Base-by-base conservation (phyloP, 2,113 vertebrate species). In the Ictalurus punctatus region DNA sequence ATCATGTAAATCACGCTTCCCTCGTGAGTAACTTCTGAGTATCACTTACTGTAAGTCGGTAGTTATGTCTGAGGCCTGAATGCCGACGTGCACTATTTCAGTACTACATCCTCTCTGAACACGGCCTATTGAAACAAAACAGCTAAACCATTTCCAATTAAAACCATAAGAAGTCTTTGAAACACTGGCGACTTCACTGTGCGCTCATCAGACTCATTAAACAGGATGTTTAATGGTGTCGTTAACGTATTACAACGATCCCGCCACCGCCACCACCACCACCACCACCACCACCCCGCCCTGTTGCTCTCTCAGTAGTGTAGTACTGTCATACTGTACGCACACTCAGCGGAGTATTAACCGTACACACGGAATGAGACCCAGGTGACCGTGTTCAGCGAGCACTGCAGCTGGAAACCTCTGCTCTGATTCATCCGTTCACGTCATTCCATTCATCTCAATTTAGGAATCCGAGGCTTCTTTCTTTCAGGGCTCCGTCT, bases 371-470 rank as follows among this genome's bases (percentile, higher is more conserved):
- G 58, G 83, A 83, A 83, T 69, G 79, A 86, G 78, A 86, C 25
- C 30, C 59, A 48, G 83, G 59, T 79, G 76, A 48, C 48, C 67
- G 85, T 25, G 82, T 86, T 86, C 67, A 86, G 63, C 40, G 88
- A 88, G 83, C 89, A 86, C 48, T 4, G 56, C 54, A 63, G 37
- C 37, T 40, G n/a, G 52, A 79, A 48, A 90, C 61, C 88, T 84
- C 84, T 69, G 86, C 88, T 89, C 79, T 59, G 48, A 83, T 84
- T 85, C 83, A 88, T 86, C 83, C 88, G 59, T 89, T 88, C 87
- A 88, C 81, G 76, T 90, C 87, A 52, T 90, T 91, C 90, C 87
- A 91, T 89, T 89, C 86, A 89, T 89, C 87, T 89, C 86, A 83
- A 85, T 90, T 90, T 86, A 84, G 89, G 84, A 58, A 81, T 90